Conservation (phyloP, 2,113 vertebrate genomes). For the Cichladusa arquata region DNA sequence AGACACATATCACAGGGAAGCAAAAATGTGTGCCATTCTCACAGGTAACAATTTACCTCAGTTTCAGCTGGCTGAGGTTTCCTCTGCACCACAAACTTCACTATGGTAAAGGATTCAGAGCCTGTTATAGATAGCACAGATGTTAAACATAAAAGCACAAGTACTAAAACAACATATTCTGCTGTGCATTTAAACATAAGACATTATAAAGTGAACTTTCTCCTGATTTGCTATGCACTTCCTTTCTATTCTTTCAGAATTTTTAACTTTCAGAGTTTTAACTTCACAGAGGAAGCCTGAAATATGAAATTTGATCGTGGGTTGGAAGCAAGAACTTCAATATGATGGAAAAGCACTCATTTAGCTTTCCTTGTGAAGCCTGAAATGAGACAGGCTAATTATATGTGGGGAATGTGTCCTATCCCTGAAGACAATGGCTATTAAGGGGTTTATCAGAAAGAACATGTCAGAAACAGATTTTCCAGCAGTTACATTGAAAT, state of each 20-base stretch:
- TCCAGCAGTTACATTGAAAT: neutral
- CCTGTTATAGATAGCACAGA: neutral
- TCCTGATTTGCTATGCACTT: neutral
- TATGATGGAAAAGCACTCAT: constrained; percentile 60
- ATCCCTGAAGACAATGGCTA: constrained; percentile 10
- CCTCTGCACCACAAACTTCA: neutral
- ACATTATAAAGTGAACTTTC: neutral
- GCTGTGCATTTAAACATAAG: neutral
- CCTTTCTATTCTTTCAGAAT: constrained; percentile 10
- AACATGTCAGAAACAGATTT: constrained; percentile 42
- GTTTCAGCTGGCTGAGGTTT: neutral
- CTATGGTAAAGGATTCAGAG: neutral
- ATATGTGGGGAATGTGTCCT: neutral
- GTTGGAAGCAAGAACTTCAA: constrained; percentile 50
- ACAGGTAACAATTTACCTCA: neutral
- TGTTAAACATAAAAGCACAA: neutral
- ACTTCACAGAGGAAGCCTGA: constrained; percentile 36
- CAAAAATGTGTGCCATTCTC: neutral
- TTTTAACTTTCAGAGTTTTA: neutral
- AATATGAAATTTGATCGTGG: constrained; percentile 44
- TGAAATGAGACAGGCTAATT: constrained; percentile 63
- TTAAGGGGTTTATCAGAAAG: constrained; percentile 18
- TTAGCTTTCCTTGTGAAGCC: constrained; percentile 32
- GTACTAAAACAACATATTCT: neutral
- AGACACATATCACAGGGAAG: neutral